Evolutionary conservation across 1,140 invertebrate genomes (phyloP).

Genomic region (Scaptomyza montana): DNA sequence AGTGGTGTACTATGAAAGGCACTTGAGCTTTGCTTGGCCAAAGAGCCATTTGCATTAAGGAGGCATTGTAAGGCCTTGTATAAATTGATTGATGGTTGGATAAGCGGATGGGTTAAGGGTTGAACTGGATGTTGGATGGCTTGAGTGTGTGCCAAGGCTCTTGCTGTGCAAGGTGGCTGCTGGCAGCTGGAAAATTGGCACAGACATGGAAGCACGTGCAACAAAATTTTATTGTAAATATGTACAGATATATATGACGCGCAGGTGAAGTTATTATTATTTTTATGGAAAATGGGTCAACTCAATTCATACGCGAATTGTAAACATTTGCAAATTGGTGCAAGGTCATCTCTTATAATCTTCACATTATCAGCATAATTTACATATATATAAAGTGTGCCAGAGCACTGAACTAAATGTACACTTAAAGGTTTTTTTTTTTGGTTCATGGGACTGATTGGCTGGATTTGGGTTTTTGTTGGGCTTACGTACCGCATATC

Average conservation of each 20-base stretch:
- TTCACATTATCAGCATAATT: conserved; percentile 7
- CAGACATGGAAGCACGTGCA: not conserved
- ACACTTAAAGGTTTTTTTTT: not conserved
- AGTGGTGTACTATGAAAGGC: conserved; percentile 47
- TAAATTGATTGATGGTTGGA: conserved; percentile 3
- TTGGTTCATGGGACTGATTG: not conserved
- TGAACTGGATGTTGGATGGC: conserved; percentile 32
- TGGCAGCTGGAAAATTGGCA: conserved; percentile 25
- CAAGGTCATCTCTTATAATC: conserved; percentile 40
- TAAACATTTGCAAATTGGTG: conserved; percentile 12
- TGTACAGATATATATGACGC: conserved; percentile 9
- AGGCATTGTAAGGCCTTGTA: conserved; percentile 48
- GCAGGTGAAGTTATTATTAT: conserved; percentile 3
- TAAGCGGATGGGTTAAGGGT: conserved; percentile 3
- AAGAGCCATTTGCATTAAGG: conserved; percentile 63
- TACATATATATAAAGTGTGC: conserved; percentile 20
- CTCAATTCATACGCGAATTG: not conserved
- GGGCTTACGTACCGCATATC: conserved; percentile 75
- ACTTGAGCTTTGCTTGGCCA: conserved; percentile 68
- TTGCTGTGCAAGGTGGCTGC: conserved; percentile 13
- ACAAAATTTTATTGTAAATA: not conserved
- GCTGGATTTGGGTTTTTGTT: not conserved
- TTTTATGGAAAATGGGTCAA: conserved; percentile 34
- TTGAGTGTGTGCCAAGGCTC: conserved; percentile 44
- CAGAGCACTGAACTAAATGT: not conserved